Evolutionary conservation across 2,888 invertebrate genomes (phyloP).

Genomic region (Elegia similella): DNA sequence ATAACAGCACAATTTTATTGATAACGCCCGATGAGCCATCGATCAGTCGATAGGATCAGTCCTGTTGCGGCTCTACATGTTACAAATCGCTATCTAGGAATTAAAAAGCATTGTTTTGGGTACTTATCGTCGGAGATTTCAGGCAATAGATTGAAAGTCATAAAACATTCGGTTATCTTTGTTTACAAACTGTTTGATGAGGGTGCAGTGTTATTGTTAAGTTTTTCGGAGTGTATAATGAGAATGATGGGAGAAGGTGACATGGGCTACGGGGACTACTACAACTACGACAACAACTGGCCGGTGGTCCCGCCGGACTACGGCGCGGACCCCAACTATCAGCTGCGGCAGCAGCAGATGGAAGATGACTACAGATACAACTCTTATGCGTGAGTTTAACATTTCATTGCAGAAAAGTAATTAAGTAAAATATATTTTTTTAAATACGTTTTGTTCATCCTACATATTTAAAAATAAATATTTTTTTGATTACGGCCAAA

Average conservation of each 20-base stretch:
- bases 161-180: slow-evolving; percentile 21
- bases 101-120: slow-evolving; percentile 34
- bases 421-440: too few species aligned
- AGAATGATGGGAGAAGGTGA: slow-evolving; percentile 81
- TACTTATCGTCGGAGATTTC: slow-evolving; percentile 45
- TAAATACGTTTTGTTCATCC: too few species aligned
- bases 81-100: slow-evolving; percentile 35
- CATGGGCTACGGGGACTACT: slow-evolving; percentile 80
- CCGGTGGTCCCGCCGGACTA: slow-evolving; percentile 87
- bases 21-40: slow-evolving; percentile 71
- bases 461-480: too few species aligned
- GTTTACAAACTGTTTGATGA: neutral
- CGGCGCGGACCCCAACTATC: slow-evolving; percentile 73
- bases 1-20: slow-evolving; percentile 78
- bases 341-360: slow-evolving; percentile 58
- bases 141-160: slow-evolving; percentile 32
- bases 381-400: slow-evolving; percentile 80
- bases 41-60: slow-evolving; percentile 73
- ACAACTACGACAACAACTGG: slow-evolving; percentile 85
- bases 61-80: slow-evolving; percentile 38
- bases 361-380: slow-evolving; percentile 87
- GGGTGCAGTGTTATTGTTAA: slow-evolving; percentile 22
- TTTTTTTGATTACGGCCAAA: too few species aligned
- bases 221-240: slow-evolving; percentile 56
- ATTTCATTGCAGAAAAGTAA: neutral